Evolutionary conservation across 2,797 vertebrate species (phyloP).

Genomic region (Diglossa cyanea): DNA sequence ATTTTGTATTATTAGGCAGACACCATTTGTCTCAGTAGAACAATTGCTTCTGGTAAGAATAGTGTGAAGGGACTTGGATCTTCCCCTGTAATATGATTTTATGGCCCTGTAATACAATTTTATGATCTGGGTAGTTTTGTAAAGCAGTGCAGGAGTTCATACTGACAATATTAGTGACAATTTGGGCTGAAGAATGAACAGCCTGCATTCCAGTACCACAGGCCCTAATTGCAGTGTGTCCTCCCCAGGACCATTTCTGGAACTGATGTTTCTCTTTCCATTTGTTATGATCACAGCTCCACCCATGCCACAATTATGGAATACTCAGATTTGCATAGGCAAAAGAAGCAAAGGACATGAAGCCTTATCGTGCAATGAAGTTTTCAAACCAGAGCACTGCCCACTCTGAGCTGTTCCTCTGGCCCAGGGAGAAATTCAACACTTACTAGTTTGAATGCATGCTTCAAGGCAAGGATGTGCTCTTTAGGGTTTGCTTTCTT

Average conservation of each 20-base stretch:
- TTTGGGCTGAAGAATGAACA: not conserved
- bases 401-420: not conserved
- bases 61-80: not conserved
- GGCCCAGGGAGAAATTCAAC: not conserved
- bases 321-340: not conserved
- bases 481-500: not conserved
- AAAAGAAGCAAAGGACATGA: not conserved
- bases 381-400: not conserved
- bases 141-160: not conserved
- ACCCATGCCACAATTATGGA: not conserved
- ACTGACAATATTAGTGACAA: not conserved
- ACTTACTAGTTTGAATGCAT: not conserved
- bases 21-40: not conserved
- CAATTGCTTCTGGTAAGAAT: not conserved
- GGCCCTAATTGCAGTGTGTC: not conserved
- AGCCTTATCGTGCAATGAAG: not conserved
- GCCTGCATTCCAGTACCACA: not conserved
- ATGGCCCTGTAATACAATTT: not conserved
- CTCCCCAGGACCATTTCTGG: not conserved
- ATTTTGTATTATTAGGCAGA: not conserved
- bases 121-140: not conserved
- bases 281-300: not conserved
- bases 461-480: not conserved
- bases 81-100: not conserved
- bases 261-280: not conserved